A percentile compares a stretch with the other conserved stretches of the same genome.
phyloP scores from a whole-genome alignment of 2,113 vertebrate species.

The Sinocyclocheilus anophthalmus region DNA sequence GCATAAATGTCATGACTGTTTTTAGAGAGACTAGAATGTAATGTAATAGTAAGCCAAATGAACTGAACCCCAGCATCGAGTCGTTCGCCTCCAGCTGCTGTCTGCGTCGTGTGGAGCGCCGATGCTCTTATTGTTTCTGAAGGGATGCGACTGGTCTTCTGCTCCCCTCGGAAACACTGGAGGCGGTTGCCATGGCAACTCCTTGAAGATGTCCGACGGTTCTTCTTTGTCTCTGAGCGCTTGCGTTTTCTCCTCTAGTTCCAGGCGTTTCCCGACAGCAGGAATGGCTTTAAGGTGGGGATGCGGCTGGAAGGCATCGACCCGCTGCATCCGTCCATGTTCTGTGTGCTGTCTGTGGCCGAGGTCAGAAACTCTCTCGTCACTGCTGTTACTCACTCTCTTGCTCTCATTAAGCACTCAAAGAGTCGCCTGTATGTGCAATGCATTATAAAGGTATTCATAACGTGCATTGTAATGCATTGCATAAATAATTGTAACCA shows the following conservation, averaged over 20 bases:
- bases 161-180: constrained; percentile 50
- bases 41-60: background rate
- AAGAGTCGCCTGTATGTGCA: background rate
- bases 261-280: constrained; percentile 67
- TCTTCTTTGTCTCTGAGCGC: background rate
- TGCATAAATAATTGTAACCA: too few species aligned
- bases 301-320: constrained; percentile 79
- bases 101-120: too few species aligned
- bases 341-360: constrained; percentile 75
- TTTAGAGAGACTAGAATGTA: background rate
- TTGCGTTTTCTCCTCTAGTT: constrained; percentile 55
- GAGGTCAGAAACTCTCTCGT: constrained; percentile 65
- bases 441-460: background rate
- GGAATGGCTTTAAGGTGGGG: constrained; percentile 71
- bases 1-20: background rate
- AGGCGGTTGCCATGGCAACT: background rate
- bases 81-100: too few species aligned
- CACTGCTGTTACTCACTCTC: background rate
- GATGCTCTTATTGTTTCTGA: constrained; percentile 10
- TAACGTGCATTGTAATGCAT: background rate
- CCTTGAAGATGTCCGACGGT: background rate
- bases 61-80: too few species aligned
- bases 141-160: constrained; percentile 58
- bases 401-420: background rate
- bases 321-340: constrained; percentile 76